Percentiles rank a stretch among this genome's conserved stretches.
Conservation (phyloP, 2,113 vertebrate genomes). For the Mormyrus iriodes region DNA sequence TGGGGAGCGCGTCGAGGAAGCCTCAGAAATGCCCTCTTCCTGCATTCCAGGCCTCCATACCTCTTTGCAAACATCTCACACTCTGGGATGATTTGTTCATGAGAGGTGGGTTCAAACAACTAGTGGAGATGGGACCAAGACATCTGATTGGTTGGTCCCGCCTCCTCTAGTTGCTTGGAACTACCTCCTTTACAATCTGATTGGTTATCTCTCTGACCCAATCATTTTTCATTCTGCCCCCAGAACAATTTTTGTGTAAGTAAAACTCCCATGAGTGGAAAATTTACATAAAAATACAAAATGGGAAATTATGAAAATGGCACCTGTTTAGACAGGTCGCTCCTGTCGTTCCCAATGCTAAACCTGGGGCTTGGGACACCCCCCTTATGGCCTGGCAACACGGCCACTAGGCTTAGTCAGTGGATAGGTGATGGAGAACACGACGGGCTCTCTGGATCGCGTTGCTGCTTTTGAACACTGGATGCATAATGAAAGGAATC, state of each 20-base stretch:
- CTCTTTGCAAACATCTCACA: not conserved
- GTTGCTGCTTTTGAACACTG: not conserved
- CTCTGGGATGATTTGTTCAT: no score
- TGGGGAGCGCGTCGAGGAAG: not conserved
- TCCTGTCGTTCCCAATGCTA: not conserved
- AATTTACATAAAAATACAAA: not conserved
- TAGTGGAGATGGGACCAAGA: no score
- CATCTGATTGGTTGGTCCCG: no score
- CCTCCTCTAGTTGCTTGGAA: no score
- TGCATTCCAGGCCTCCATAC: not conserved
- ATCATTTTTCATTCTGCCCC: no score
- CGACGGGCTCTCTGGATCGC: constrained; percentile 20
- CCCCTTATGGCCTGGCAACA: constrained; percentile 34
- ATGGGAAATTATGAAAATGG: not conserved
- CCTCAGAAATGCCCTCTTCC: not conserved
- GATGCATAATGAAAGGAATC: constrained; percentile 14
- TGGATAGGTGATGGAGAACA: constrained; percentile 40
- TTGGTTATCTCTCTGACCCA: no score
- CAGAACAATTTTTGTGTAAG: no score
- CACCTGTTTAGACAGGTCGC: not conserved
- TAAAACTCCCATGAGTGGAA: no score
- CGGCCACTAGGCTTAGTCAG: constrained; percentile 29
- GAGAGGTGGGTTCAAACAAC: no score
- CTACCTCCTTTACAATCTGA: no score
- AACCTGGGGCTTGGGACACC: constrained; percentile 27